Conservation (phyloP, 2,888 invertebrate genomes). For the Oasisia sp. region DNA sequence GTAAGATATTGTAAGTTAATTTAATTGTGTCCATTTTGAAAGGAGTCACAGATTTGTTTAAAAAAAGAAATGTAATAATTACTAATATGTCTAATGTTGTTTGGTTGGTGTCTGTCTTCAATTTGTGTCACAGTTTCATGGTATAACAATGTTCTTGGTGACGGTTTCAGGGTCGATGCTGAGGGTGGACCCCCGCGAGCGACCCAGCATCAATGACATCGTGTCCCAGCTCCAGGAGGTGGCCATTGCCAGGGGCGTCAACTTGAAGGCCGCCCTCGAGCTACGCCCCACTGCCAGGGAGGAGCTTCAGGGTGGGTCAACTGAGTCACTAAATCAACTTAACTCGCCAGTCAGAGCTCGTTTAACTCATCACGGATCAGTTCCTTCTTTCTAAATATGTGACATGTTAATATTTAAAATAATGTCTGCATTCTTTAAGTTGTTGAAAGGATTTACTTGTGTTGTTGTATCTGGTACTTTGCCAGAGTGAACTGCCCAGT, state of each 20-base stretch:
- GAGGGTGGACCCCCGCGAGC: conserved; percentile 79
- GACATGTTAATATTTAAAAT: too few species aligned
- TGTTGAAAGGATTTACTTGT: too few species aligned
- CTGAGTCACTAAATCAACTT: neutral
- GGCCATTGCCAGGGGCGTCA: conserved; percentile 85
- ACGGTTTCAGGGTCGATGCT: conserved; percentile 65
- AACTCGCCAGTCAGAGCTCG: neutral
- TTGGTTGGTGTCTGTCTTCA: neutral
- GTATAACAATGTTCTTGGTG: neutral
- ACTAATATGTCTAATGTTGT: neutral
- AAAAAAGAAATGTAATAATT: neutral
- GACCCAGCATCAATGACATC: conserved; percentile 82
- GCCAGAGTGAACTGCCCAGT: too few species aligned
- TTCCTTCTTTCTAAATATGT: too few species aligned
- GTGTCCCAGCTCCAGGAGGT: conserved; percentile 89
- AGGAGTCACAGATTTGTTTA: neutral
- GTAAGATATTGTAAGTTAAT: neutral
- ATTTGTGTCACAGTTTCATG: neutral
- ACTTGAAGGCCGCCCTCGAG: conserved; percentile 77
- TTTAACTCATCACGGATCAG: too few species aligned
- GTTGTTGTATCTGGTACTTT: too few species aligned
- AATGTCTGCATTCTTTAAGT: too few species aligned
- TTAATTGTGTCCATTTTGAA: neutral
- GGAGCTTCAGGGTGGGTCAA: neutral
- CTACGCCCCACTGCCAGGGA: neutral